A percentile compares a stretch with the other conserved stretches of the same genome.
These are phyloP conservation scores for Gastrophysa polygoni DNA, from an alignment of 2,888 invertebrate genomes.

Conservation along the genomic window DNA sequence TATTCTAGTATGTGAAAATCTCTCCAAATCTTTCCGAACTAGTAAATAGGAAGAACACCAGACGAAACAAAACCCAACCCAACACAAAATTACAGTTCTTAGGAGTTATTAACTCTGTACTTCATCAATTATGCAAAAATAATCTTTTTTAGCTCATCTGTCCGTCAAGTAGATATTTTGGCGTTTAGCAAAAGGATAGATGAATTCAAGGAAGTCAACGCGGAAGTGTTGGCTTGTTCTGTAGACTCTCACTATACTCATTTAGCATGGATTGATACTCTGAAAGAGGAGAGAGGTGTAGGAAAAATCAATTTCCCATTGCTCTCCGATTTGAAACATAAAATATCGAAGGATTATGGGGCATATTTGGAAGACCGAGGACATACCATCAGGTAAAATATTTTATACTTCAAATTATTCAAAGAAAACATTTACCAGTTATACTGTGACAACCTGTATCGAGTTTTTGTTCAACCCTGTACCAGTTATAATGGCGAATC, in stretches of 20 bases:
- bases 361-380: slow-evolving; percentile 91
- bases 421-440: too few relatives aligned
- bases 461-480: neutral
- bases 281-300: slow-evolving; percentile 88
- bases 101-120: too few relatives aligned
- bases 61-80: too few relatives aligned
- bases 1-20: too few relatives aligned
- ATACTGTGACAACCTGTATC: neutral
- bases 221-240: slow-evolving; percentile 87
- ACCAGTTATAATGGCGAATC: too few relatives aligned
- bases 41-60: too few relatives aligned
- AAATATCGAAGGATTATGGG: slow-evolving; percentile 91
- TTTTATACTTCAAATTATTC: neutral
- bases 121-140: too few relatives aligned
- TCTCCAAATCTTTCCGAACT: too few relatives aligned
- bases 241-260: slow-evolving; percentile 92
- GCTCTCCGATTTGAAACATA: slow-evolving; percentile 89
- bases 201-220: slow-evolving; percentile 80
- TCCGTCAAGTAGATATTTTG: slow-evolving; percentile 90
- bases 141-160: slow-evolving; percentile 80
- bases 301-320: slow-evolving; percentile 88
- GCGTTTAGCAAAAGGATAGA: slow-evolving; percentile 87
- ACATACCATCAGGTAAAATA: slow-evolving; percentile 73
- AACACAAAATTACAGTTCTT: too few relatives aligned
- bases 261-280: slow-evolving; percentile 91